Evolutionary conservation across 1,140 invertebrate genomes (phyloP).

Genomic region (Scylla paramamosain): DNA sequence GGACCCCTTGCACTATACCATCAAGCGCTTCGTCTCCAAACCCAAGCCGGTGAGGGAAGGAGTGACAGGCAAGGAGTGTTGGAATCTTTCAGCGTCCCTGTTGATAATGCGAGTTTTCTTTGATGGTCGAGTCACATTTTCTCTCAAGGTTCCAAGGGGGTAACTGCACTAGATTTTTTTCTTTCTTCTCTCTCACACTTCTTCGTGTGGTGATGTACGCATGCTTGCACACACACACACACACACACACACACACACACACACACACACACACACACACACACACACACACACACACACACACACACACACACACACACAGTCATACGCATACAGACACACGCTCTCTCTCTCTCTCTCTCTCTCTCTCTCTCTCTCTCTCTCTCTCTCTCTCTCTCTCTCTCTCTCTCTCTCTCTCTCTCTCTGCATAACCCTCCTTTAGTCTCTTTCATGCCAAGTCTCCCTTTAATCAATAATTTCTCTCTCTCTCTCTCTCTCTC

Average conservation of each 20-base stretch:
- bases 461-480: not conserved
- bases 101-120: conserved; percentile 16
- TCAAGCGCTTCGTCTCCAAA: conserved; percentile 81
- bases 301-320: not conserved
- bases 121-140: not conserved
- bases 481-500: not conserved
- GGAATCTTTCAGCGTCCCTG: not conserved
- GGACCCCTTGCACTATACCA: conserved; percentile 86
- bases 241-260: not conserved
- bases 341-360: conserved; percentile 15
- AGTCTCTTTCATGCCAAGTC: not conserved
- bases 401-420: conserved; percentile 26
- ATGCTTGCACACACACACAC: not conserved
- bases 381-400: conserved; percentile 29
- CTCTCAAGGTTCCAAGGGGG: not conserved
- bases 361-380: conserved; percentile 29
- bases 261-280: not conserved
- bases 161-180: not conserved
- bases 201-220: not conserved
- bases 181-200: too few species aligned
- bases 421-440: not conserved
- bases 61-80: not conserved
- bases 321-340: not conserved
- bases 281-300: not conserved
- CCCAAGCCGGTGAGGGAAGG: conserved; percentile 43